Evolutionary conservation across 2,797 vertebrate genomes (phyloP), one percentile per base, ranked within the genome.

Genomic region (Cossypha polioptera): DNA sequence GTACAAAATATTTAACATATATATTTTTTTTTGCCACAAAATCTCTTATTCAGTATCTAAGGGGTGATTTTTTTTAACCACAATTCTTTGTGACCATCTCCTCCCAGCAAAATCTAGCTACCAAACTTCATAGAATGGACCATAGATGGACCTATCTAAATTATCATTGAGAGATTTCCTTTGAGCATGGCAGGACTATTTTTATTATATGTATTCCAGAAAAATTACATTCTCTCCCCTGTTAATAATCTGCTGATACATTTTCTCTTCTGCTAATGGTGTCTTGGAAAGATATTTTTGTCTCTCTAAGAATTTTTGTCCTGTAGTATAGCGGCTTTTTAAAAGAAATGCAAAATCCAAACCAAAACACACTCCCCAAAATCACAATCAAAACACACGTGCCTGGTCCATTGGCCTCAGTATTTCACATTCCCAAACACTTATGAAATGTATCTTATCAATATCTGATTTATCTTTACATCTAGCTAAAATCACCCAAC

Each of bases 391-490:
- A 59, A 76, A 45, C 3, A 3, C 5, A 28, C 1, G 3, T 20
- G 20, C 13, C 13, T 78, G 21, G 33, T 21, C 55, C 8, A 0
- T 38, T 47, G 3, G 7, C 59, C 10, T 69, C 1, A 0, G 9
- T 71, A 51, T 43, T 47, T 81, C 13, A 48, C 9, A 9, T 51
- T 35, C 50, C 7, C 22, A 77, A 86, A 55, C 7, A 66, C 2
- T 40, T 77, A 53, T n/a, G 24, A 77, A 66, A 53, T 7, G 16
- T 35, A 0, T 38, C 22, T 50, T 73, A 73, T 17, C 18, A 68
- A 61, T 53, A 38, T 29, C n/a, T 54, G 54, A 36, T 88, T 76
- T 77, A 47, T 74, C 33, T 91, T 67, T 82, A 12, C 19, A 38
- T 17, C 21, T 61, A 47, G 21, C 8, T 53, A 59, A 79, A 80